phyloP scores from a whole-genome alignment of 2,888 invertebrate genomes.

The Subacronicta megacephala region DNA sequence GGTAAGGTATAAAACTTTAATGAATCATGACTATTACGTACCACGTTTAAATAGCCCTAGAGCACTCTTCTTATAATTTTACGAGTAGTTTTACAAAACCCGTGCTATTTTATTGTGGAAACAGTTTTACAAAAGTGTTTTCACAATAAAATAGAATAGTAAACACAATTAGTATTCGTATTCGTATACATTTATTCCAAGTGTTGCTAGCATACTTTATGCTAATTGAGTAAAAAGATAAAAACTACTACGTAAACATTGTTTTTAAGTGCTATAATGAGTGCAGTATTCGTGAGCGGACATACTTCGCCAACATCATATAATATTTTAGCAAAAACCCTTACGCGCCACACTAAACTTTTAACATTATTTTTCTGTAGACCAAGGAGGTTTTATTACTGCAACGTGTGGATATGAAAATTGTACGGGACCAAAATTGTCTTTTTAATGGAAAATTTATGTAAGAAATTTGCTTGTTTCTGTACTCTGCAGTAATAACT shows the following conservation, averaged over 20 bases:
- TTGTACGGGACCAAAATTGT: neutral
- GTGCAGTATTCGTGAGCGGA: slow-evolving; percentile 38
- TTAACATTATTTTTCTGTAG: slow-evolving; percentile 28
- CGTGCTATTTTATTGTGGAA: no score
- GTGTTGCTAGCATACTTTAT: slow-evolving; percentile 53
- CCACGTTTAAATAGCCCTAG: no score
- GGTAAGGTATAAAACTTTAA: no score
- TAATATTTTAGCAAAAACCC: slow-evolving; percentile 46
- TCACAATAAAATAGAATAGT: slow-evolving; percentile 27
- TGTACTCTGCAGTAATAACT: no score
- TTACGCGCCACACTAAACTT: slow-evolving; percentile 25
- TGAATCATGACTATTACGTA: no score
- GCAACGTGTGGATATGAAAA: slow-evolving; percentile 2
- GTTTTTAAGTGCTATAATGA: slow-evolving; percentile 56
- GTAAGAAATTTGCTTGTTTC: no score
- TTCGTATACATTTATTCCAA: slow-evolving; percentile 37
- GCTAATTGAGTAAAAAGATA: slow-evolving; percentile 56
- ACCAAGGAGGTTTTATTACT: slow-evolving; percentile 12
- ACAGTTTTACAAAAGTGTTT: slow-evolving; percentile 5
- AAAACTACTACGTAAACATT: slow-evolving; percentile 51
- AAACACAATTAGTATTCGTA: slow-evolving; percentile 16
- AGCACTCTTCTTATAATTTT: no score
- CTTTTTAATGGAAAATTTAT: neutral
- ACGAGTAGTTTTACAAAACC: no score
- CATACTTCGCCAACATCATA: slow-evolving; percentile 48